phyloP scores from a whole-genome alignment of 1,140 invertebrate genomes.

The Drosophila parabipectinata region DNA sequence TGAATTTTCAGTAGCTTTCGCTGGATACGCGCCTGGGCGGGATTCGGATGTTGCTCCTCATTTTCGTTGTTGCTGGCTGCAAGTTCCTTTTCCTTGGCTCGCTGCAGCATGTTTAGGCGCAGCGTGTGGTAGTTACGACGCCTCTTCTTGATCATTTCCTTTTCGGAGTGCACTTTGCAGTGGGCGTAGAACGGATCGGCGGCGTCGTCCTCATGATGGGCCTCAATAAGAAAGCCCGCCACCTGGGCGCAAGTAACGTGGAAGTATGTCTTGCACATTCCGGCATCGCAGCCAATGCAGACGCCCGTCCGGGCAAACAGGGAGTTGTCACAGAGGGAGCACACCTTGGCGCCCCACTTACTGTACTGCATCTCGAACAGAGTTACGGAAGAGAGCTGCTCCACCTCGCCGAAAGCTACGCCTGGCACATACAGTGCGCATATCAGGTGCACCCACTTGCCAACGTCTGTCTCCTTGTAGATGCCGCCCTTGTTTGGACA shows the following conservation, averaged over 20 bases:
- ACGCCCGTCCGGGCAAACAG: conserved; percentile 95
- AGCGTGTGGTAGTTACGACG: conserved; percentile 95
- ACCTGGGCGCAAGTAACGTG: conserved; percentile 99
- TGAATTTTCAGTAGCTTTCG: conserved; percentile 91
- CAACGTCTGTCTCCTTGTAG: conserved; percentile 98
- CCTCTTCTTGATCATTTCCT: conserved; percentile 90
- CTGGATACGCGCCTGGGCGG: conserved; percentile 90
- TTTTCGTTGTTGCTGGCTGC: conserved; percentile 83
- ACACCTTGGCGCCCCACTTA: conserved; percentile 96
- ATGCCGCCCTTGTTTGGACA: conserved; percentile 96
- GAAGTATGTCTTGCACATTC: conserved; percentile 98
- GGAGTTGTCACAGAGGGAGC: conserved; percentile 94
- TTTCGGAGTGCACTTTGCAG: conserved; percentile 96
- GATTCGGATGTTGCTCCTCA: conserved; percentile 84
- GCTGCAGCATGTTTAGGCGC: conserved; percentile 89
- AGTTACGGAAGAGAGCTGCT: conserved; percentile 93
- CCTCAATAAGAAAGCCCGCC: conserved; percentile 96
- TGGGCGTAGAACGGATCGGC: conserved; percentile 99
- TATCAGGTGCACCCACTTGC: conserved; percentile 98
- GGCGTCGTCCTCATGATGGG: conserved; percentile 96
- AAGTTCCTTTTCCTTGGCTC: conserved; percentile 57
- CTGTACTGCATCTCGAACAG: conserved; percentile 98
- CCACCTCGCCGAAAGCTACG: conserved; percentile 98
- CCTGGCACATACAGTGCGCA: conserved; percentile 98
- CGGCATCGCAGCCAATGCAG: conserved; percentile 98